These are phyloP conservation scores for Trachelus stipa DNA, from an alignment of 2,888 invertebrate species.

Conservation along the genomic window DNA sequence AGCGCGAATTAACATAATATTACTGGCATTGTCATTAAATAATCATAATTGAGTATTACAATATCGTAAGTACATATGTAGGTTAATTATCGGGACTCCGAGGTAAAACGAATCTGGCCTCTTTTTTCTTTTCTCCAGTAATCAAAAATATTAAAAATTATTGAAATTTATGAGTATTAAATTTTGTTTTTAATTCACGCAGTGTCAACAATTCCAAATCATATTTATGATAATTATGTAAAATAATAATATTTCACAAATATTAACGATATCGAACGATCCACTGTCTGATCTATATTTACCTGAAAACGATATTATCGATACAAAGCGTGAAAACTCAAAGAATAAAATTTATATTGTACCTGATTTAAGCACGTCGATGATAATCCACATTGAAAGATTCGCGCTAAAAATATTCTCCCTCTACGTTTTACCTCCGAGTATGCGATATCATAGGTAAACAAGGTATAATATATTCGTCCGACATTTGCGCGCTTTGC, in stretches of 20 bases:
- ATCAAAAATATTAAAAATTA: slow-evolving; percentile 5
- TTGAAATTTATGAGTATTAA: background rate
- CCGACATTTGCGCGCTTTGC: slow-evolving; percentile 12
- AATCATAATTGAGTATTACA: background rate
- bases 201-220: background rate
- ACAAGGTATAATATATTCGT: slow-evolving; percentile 17
- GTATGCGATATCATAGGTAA: slow-evolving; percentile 32
- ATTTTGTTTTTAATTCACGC: background rate
- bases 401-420: background rate
- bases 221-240: background rate
- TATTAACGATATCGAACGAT: background rate
- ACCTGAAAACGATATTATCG: background rate
- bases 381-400: background rate
- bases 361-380: background rate
- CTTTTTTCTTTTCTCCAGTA: slow-evolving; percentile 29
- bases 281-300: background rate
- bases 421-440: slow-evolving; percentile 34
- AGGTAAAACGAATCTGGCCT: slow-evolving; percentile 52
- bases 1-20: background rate
- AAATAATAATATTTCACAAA: background rate
- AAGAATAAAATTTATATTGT: background rate
- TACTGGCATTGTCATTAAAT: background rate
- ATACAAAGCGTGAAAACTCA: background rate
- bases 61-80: background rate
- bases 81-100: slow-evolving; percentile 25